A percentile compares a stretch with the other conserved stretches of the same genome.
Evolutionary conservation across 2,797 vertebrate species (phyloP).

Genomic region (Galago senegalensis): DNA sequence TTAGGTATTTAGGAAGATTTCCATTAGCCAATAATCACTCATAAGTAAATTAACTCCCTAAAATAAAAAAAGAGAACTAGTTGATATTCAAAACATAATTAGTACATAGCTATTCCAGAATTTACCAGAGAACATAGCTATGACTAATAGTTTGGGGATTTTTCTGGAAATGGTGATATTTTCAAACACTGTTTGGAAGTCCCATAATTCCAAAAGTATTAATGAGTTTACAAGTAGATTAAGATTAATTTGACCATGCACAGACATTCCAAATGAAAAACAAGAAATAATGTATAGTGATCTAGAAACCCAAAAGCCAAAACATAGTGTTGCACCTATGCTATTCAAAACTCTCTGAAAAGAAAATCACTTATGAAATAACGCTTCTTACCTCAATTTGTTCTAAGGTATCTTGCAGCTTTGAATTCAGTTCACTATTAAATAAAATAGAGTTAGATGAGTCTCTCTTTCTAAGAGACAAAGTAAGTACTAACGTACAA

Average conservation of each 20-base stretch:
- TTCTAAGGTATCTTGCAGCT: slow-evolving; percentile 98
- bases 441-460: slow-evolving; percentile 72
- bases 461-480: slow-evolving; percentile 32
- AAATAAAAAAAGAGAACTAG: slow-evolving; percentile 50
- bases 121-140: slow-evolving; percentile 24
- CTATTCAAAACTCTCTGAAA: not conserved
- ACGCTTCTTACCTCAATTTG: slow-evolving; percentile 96
- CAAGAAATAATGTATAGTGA: slow-evolving; percentile 5
- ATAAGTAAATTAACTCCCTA: slow-evolving; percentile 28
- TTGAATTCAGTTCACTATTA: slow-evolving; percentile 97
- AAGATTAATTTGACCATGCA: not conserved
- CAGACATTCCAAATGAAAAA: slow-evolving; percentile 39
- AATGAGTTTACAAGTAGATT: slow-evolving; percentile 48
- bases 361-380: not conserved
- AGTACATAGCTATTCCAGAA: not conserved
- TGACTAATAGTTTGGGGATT: slow-evolving; percentile 11
- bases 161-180: not conserved
- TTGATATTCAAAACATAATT: slow-evolving; percentile 21
- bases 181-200: slow-evolving; percentile 34
- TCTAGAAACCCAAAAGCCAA: slow-evolving; percentile 25
- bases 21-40: slow-evolving; percentile 27
- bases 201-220: not conserved
- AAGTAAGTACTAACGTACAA: slow-evolving; percentile 20
- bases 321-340: not conserved
- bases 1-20: slow-evolving; percentile 13